A percentile compares a stretch with the other conserved stretches of the same genome.
Conservation (phyloP, 1,140 invertebrate species). For the Drosophila lowei region DNA sequence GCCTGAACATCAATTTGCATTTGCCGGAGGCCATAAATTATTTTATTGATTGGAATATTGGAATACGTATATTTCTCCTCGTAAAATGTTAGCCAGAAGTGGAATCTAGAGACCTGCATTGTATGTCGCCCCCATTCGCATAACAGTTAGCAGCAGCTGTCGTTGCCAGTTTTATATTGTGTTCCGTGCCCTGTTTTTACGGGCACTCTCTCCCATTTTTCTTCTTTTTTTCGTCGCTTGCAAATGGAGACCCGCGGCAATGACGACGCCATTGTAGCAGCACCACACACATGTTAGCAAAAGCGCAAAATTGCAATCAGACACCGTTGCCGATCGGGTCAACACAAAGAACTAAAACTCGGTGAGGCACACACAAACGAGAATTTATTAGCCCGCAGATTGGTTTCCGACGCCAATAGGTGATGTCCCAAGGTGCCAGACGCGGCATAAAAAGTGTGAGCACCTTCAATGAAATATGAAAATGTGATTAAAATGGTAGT, state of each 20-base stretch:
- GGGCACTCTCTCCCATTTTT: slow-evolving; percentile 10
- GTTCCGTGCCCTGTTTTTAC: slow-evolving; percentile 22
- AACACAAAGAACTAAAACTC: slow-evolving; percentile 18
- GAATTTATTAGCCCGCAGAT: slow-evolving; percentile 28
- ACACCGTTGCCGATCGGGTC: slow-evolving; percentile 16
- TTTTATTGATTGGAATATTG: slow-evolving; percentile 37
- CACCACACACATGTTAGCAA: neutral
- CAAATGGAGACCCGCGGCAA: slow-evolving; percentile 7
- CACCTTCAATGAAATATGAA: slow-evolving; percentile 30
- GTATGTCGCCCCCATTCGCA: slow-evolving; percentile 2
- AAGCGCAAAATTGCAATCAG: slow-evolving; percentile 20
- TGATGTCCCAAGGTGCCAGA: slow-evolving; percentile 14
- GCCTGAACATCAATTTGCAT: slow-evolving; percentile 1
- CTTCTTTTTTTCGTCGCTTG: neutral
- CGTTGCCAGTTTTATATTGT: slow-evolving; percentile 18
- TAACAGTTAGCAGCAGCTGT: slow-evolving; percentile 11
- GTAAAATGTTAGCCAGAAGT: neutral
- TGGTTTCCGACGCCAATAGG: slow-evolving; percentile 19
- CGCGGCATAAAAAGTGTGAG: slow-evolving; percentile 16
- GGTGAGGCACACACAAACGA: neutral
- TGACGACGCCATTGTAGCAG: no score
- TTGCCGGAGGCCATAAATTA: slow-evolving; percentile 6
- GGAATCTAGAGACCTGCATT: neutral
- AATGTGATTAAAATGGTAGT: slow-evolving; percentile 18
- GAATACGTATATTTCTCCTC: neutral